phyloP scores from a whole-genome alignment of 2,113 vertebrate species.

The Hippocampus zosterae region DNA sequence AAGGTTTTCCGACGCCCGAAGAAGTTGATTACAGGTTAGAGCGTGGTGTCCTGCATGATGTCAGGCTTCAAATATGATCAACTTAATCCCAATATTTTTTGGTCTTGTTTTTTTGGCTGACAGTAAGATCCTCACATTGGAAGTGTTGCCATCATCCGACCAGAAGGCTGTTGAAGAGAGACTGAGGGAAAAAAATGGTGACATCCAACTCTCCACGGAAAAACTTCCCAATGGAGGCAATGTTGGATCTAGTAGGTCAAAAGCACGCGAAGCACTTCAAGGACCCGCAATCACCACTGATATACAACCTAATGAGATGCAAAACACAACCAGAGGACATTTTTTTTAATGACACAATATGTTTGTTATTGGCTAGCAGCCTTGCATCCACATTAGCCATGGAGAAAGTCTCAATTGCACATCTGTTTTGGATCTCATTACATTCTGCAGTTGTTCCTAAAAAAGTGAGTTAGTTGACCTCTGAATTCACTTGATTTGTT shows the following conservation, averaged over 20 bases:
- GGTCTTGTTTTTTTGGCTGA: constrained; percentile 8
- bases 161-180: constrained; percentile 67
- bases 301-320: neutral
- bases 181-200: constrained; percentile 67
- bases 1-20: constrained; percentile 80
- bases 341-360: too few relatives aligned
- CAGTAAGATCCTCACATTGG: constrained; percentile 68
- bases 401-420: neutral
- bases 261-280: neutral
- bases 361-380: too few relatives aligned
- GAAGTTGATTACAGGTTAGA: constrained; percentile 80
- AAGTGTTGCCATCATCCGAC: constrained; percentile 61
- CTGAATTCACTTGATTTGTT: too few relatives aligned
- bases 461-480: too few relatives aligned
- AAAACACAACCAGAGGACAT: too few relatives aligned
- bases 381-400: too few relatives aligned
- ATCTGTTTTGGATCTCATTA: neutral
- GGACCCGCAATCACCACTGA: neutral
- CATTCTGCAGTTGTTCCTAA: neutral
- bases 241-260: constrained; percentile 62
- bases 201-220: constrained; percentile 50
- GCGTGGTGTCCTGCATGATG: neutral
- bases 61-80: neutral
- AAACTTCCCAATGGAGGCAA: constrained; percentile 48
- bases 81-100: neutral